Conservation (phyloP, 2,113 vertebrate genomes). For the Glaucomys volans region DNA sequence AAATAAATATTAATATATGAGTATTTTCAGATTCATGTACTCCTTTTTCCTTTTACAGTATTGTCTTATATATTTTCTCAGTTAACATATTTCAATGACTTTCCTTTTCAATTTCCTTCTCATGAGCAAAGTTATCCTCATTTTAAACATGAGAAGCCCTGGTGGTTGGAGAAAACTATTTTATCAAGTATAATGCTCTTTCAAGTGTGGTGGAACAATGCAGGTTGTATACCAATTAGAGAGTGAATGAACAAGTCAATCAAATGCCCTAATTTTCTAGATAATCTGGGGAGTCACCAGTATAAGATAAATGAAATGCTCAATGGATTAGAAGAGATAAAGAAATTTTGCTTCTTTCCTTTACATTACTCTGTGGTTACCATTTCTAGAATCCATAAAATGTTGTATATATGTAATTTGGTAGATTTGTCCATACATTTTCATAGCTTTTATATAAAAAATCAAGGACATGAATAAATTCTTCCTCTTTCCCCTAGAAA, state of each 20-base stretch:
- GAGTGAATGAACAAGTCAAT: conserved; percentile 55
- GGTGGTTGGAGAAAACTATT: conserved; percentile 62
- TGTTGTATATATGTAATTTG: background rate
- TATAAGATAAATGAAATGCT: conserved; percentile 63
- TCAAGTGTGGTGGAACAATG: conserved; percentile 6
- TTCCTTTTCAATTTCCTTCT: conserved; percentile 52
- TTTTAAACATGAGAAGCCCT: conserved; percentile 63
- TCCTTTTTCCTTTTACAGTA: background rate
- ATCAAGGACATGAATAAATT: background rate
- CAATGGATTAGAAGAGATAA: background rate
- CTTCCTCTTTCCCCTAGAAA: background rate
- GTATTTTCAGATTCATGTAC: conserved; percentile 24
- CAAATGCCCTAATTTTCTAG: conserved; percentile 45
- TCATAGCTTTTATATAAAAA: background rate
- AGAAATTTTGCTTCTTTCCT: conserved; percentile 2
- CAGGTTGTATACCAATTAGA: conserved; percentile 61
- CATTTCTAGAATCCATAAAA: conserved; percentile 40
- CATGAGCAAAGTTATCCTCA: conserved; percentile 57
- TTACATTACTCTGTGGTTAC: background rate
- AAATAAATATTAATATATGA: conserved; percentile 8
- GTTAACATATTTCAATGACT: conserved; percentile 15
- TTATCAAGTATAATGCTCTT: conserved; percentile 63
- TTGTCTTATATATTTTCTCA: conserved; percentile 35
- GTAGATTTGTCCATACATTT: background rate
- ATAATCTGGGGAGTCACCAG: background rate